Conservation (phyloP, 2,797 vertebrate genomes). For the Periophthalmus magnuspinnatus region DNA sequence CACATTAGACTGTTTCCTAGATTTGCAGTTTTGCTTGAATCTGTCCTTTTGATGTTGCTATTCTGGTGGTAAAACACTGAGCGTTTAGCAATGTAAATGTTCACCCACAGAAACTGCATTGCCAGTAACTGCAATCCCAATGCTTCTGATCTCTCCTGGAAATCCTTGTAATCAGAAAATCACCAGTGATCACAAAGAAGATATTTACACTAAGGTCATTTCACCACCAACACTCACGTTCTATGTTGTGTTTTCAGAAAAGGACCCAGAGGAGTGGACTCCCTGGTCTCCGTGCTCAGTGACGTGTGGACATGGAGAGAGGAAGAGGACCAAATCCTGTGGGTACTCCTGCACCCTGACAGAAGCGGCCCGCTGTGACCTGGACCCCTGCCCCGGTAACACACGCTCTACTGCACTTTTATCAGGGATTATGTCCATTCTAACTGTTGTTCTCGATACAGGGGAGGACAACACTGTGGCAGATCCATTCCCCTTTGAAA, state of each 20-base stretch:
- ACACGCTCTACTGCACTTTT: not conserved
- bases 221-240: not conserved
- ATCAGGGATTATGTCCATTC: not conserved
- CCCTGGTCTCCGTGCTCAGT: slow-evolving; percentile 87
- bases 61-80: slow-evolving; percentile 12
- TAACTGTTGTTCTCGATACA: slow-evolving; percentile 28
- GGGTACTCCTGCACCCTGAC: slow-evolving; percentile 87
- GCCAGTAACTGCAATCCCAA: slow-evolving; percentile 3
- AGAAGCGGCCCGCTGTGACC: slow-evolving; percentile 82
- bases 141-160: slow-evolving; percentile 1
- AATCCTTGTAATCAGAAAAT: slow-evolving; percentile 9
- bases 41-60: slow-evolving; percentile 20
- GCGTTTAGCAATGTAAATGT: slow-evolving; percentile 2
- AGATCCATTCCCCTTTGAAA: slow-evolving; percentile 76
- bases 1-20: slow-evolving; percentile 11
- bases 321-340: slow-evolving; percentile 86
- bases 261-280: slow-evolving; percentile 87
- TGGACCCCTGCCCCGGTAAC: slow-evolving; percentile 84
- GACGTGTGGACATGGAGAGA: slow-evolving; percentile 84
- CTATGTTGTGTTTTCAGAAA: slow-evolving; percentile 70
- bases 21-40: slow-evolving; percentile 20
- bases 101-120: slow-evolving; percentile 5
- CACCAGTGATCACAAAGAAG: not conserved
- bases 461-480: slow-evolving; percentile 73
- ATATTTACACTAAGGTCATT: not conserved